A percentile compares a stretch with the other conserved stretches of the same genome.
phyloP scores from a whole-genome alignment of 2,113 vertebrate genomes.

The Daphoenositta chrysoptera region DNA sequence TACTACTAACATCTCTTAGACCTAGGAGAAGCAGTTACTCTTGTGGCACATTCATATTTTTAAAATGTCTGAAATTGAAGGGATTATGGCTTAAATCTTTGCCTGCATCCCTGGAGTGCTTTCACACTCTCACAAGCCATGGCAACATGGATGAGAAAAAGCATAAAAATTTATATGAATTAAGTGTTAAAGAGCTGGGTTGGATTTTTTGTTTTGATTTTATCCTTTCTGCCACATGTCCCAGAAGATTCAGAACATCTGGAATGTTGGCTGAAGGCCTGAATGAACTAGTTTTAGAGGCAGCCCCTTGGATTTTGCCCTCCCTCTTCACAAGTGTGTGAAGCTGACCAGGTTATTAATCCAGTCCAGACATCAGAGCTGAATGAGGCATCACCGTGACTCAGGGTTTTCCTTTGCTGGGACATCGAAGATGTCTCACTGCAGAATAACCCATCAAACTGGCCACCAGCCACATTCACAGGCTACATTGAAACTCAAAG shows the following conservation, averaged over 20 bases:
- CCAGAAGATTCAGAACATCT: neutral
- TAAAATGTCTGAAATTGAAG: neutral
- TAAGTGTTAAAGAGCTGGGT: neutral
- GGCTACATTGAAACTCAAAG: neutral
- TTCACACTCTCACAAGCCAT: neutral
- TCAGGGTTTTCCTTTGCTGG: neutral
- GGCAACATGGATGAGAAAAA: neutral
- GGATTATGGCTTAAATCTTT: neutral
- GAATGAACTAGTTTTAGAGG: neutral
- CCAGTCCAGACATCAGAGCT: neutral
- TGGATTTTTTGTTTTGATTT: neutral
- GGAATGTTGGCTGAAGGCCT: neutral
- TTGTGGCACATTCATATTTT: slow-evolving; percentile 2
- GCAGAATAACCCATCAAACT: neutral
- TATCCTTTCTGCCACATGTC: neutral
- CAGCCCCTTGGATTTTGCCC: neutral
- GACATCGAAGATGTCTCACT: neutral
- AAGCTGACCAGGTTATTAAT: neutral
- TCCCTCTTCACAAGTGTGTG: neutral
- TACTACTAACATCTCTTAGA: neutral
- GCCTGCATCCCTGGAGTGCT: neutral
- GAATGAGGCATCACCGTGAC: neutral
- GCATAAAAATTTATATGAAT: neutral
- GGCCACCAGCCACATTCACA: neutral
- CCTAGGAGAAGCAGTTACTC: neutral